Evolutionary conservation across 2,113 vertebrate genomes (phyloP).

Genomic region (Rhea pennata): DNA sequence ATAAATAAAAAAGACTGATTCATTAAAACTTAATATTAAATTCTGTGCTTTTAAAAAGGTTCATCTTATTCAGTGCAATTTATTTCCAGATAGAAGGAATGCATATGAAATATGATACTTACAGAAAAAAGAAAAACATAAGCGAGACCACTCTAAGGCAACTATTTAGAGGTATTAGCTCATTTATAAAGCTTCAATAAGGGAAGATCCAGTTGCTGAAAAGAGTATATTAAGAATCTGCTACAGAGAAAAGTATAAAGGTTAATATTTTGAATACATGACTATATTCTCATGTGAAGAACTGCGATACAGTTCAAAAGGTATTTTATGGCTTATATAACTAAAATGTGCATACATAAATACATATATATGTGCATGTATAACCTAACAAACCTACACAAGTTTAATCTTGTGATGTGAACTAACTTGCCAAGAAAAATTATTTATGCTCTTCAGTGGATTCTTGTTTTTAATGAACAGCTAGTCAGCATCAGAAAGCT

Average conservation of each 20-base stretch:
- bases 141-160: background rate
- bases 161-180: background rate
- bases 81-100: conserved; percentile 20
- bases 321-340: background rate
- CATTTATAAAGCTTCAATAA: background rate
- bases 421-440: background rate
- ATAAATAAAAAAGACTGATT: conserved; percentile 43
- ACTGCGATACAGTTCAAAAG: background rate
- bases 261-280: background rate
- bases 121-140: background rate
- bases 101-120: background rate
- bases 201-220: background rate
- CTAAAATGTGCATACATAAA: background rate
- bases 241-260: background rate
- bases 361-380: background rate
- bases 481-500: background rate
- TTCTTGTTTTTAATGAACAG: background rate
- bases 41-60: conserved; percentile 37
- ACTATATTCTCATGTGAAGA: background rate
- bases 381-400: background rate
- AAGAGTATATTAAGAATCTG: background rate
- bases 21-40: conserved; percentile 52
- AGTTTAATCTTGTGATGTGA: background rate
- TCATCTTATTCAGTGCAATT: conserved; percentile 13
- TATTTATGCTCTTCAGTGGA: background rate